A percentile compares a stretch with the other conserved stretches of the same genome.
Conservation (phyloP, 2,888 invertebrate genomes). For the Oligia fasciuncula region DNA sequence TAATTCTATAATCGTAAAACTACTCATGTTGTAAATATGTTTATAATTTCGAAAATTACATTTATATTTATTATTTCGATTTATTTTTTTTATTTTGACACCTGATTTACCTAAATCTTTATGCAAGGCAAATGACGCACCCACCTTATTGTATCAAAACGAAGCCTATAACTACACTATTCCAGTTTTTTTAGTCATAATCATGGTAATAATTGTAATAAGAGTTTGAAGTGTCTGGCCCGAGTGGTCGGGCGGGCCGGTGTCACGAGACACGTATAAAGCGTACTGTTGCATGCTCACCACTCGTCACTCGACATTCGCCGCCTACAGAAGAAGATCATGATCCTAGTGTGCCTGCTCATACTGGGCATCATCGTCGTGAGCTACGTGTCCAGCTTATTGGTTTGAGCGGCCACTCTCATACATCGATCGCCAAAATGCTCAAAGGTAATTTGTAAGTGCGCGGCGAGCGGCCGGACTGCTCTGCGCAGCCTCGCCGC, state of each 20-base stretch:
- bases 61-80: slow-evolving; percentile 88
- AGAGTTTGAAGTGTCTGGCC: slow-evolving; percentile 69
- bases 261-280: slow-evolving; percentile 78
- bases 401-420: slow-evolving; percentile 86
- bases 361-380: slow-evolving; percentile 95
- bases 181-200: slow-evolving; percentile 49
- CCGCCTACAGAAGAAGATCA: slow-evolving; percentile 95
- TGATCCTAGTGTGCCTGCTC: slow-evolving; percentile 97
- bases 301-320: slow-evolving; percentile 69
- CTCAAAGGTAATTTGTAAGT: slow-evolving; percentile 84
- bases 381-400: slow-evolving; percentile 91
- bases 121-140: slow-evolving; percentile 87
- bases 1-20: slow-evolving; percentile 75
- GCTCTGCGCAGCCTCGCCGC: slow-evolving; percentile 67
- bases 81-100: slow-evolving; percentile 78
- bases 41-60: slow-evolving; percentile 85
- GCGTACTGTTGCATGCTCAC: slow-evolving; percentile 87
- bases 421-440: slow-evolving; percentile 76
- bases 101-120: slow-evolving; percentile 47
- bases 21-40: slow-evolving; percentile 89
- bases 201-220: slow-evolving; percentile 63
- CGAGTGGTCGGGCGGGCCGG: slow-evolving; percentile 65
- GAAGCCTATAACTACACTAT: slow-evolving; percentile 49
- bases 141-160: slow-evolving; percentile 66
- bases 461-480: slow-evolving; percentile 74